Percentiles rank a stretch among this genome's conserved stretches.
Conservation (phyloP, 2,888 invertebrate genomes). For the Trichogramma evanescens region DNA sequence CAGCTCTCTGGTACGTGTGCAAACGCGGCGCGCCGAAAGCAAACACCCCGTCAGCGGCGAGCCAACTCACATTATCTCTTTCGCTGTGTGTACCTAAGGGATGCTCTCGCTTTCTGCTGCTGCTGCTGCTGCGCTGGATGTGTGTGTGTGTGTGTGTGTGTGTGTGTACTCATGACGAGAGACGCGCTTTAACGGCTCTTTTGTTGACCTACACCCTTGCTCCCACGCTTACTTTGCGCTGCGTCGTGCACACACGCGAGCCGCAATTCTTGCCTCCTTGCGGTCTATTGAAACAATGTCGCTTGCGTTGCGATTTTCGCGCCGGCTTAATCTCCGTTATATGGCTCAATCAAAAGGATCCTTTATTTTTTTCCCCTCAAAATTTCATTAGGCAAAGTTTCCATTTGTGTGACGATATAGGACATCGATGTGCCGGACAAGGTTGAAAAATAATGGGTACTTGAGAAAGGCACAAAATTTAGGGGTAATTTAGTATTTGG, state of each 20-base stretch:
- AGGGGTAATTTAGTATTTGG: too few species aligned
- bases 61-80: constrained; percentile 40
- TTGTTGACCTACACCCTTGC: constrained; percentile 8
- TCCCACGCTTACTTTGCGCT: constrained; percentile 4
- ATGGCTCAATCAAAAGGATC: too few species aligned
- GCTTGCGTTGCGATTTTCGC: too few species aligned
- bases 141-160: constrained; percentile 13
- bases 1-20: constrained; percentile 27
- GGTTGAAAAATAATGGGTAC: too few species aligned
- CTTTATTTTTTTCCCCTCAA: too few species aligned
- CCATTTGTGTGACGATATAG: too few species aligned
- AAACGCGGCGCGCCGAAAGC: constrained; percentile 34
- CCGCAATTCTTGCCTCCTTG: too few species aligned
- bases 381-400: too few species aligned
- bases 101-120: constrained; percentile 29
- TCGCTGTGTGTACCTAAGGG: constrained; percentile 36
- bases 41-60: constrained; percentile 34
- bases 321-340: too few species aligned
- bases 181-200: constrained; percentile 12
- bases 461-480: too few species aligned
- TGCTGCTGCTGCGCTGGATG: constrained; percentile 3
- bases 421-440: too few species aligned
- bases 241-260: constrained; percentile 2
- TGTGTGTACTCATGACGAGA: constrained; percentile 8
- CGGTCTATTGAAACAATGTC: too few species aligned